Conservation (phyloP, 2,113 vertebrate genomes). For the Ictalurus furcatus region DNA sequence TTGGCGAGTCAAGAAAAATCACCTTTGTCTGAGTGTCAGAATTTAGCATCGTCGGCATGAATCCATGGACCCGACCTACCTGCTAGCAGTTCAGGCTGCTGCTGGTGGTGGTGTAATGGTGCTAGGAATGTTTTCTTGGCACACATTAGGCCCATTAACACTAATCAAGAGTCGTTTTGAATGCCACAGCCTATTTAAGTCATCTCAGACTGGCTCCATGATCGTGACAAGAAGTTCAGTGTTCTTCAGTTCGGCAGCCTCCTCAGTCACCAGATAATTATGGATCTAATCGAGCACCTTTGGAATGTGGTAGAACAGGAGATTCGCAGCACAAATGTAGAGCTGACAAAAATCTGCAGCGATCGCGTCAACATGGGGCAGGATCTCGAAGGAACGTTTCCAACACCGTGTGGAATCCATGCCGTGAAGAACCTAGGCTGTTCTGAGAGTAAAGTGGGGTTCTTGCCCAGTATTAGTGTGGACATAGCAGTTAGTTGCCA, state of each 20-base stretch:
- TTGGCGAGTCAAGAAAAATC: background rate
- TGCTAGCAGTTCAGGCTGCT: background rate
- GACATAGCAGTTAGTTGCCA: background rate
- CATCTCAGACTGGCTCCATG: background rate
- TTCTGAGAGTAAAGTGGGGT: background rate
- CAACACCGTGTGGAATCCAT: background rate
- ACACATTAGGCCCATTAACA: background rate
- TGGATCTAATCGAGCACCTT: background rate
- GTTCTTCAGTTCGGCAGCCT: background rate
- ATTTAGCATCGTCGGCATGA: background rate
- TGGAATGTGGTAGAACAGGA: background rate
- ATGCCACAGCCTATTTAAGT: background rate
- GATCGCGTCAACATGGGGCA: background rate
- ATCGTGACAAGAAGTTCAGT: background rate
- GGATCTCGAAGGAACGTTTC: background rate
- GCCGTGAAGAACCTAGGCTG: background rate
- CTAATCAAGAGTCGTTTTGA: background rate
- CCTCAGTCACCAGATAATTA: background rate
- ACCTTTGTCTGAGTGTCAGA: background rate
- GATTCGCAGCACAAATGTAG: too few species aligned
- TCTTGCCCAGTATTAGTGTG: background rate
- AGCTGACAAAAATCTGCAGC: background rate
- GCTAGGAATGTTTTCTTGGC: background rate
- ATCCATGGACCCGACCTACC: background rate
- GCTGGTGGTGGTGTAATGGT: background rate